These are phyloP conservation scores for Disparrhopalites patrizii DNA, from an alignment of 2,888 invertebrate genomes.

Conservation along the genomic window DNA sequence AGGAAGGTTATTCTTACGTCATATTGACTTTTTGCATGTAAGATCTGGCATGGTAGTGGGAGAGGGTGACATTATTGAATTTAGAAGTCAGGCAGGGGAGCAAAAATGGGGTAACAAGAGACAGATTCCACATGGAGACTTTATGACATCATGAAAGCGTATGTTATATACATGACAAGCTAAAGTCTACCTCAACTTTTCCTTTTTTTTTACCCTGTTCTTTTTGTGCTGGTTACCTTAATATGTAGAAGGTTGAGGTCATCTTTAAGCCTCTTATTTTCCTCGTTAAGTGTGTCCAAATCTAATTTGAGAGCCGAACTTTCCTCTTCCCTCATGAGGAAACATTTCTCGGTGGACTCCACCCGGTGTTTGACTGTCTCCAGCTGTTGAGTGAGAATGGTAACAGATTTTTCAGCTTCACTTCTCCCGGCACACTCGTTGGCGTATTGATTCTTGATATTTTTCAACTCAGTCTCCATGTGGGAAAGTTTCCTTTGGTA, in stretches of 20 bases:
- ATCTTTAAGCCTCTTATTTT: constrained; percentile 49
- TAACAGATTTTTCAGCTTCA: constrained; percentile 45
- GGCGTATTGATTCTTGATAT: constrained; percentile 45
- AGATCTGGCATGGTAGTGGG: too few species aligned
- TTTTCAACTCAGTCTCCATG: constrained; percentile 48
- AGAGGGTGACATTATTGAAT: too few species aligned
- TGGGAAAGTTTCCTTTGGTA: constrained; percentile 44
- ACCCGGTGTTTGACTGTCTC: constrained; percentile 45
- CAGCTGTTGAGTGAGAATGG: constrained; percentile 46
- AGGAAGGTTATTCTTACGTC: too few species aligned
- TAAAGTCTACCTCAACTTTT: too few species aligned
- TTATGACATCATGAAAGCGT: too few species aligned
- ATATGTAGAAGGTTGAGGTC: constrained; percentile 49
- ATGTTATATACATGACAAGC: too few species aligned
- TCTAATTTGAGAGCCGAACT: constrained; percentile 49
- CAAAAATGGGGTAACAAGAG: too few species aligned
- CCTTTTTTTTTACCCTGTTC: too few species aligned
- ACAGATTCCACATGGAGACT: too few species aligned
- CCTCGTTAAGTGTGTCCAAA: constrained; percentile 49
- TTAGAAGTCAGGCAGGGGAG: too few species aligned
- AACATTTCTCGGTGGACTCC: constrained; percentile 47
- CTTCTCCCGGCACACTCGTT: constrained; percentile 35
- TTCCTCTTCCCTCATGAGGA: constrained; percentile 49
- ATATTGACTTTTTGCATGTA: too few species aligned
- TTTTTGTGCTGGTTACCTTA: too few species aligned